Evolutionary conservation across 2,113 vertebrate genomes (phyloP).

Genomic region (Grammomys surdaster): DNA sequence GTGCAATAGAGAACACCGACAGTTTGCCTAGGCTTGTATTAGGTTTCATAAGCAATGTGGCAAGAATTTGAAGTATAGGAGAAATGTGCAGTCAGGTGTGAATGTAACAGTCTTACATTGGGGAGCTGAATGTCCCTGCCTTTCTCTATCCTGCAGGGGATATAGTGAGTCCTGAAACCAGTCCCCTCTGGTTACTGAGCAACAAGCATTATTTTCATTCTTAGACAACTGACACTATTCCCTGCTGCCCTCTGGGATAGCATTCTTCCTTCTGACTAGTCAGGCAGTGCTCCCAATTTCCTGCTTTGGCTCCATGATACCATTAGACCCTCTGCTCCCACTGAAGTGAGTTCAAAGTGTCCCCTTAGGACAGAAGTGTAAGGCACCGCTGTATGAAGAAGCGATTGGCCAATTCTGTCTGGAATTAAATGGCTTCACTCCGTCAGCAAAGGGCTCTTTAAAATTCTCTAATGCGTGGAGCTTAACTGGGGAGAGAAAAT

Average conservation of each 20-base stretch:
- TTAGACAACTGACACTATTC: slow-evolving; percentile 3
- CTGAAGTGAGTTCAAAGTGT: slow-evolving; percentile 55
- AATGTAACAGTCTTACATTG: background rate
- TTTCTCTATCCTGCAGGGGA: background rate
- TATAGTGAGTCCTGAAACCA: background rate
- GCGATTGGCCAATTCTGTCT: slow-evolving; percentile 13
- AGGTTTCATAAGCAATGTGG: too few species aligned
- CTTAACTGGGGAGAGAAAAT: slow-evolving; percentile 53
- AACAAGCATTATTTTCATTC: background rate
- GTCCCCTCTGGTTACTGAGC: background rate
- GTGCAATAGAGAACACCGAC: background rate
- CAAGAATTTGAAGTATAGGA: background rate
- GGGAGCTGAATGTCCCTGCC: background rate
- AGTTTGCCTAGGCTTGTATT: background rate
- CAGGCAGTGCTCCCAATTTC: slow-evolving; percentile 52
- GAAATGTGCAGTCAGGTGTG: background rate
- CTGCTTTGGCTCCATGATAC: slow-evolving; percentile 24
- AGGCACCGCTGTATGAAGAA: slow-evolving; percentile 29
- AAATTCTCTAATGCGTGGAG: slow-evolving; percentile 47
- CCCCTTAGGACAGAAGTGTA: slow-evolving; percentile 54
- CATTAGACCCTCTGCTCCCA: slow-evolving; percentile 28
- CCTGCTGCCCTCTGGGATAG: background rate
- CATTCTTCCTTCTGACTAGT: background rate
- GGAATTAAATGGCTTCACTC: slow-evolving; percentile 60
- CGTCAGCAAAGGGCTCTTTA: slow-evolving; percentile 48